Conservation (phyloP, 92 coral and sea anemone species). For the Phymanthus crucifer region DNA sequence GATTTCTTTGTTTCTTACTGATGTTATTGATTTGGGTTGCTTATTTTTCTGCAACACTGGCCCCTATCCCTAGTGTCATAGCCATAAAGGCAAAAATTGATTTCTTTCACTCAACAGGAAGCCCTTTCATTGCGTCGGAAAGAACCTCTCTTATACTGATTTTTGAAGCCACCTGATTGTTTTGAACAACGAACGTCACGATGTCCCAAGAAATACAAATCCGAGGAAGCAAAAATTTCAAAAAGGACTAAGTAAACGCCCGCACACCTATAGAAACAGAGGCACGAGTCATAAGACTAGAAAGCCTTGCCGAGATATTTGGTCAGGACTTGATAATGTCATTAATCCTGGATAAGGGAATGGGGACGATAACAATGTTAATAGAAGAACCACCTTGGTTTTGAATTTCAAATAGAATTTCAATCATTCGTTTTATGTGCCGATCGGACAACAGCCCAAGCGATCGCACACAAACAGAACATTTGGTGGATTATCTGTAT, state of each 20-base stretch:
- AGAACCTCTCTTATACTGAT: too few species aligned
- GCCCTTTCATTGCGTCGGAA: too few species aligned
- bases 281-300: not conserved
- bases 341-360: slow-evolving; percentile 13
- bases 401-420: slow-evolving; percentile 29
- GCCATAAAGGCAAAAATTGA: too few species aligned
- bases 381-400: not conserved
- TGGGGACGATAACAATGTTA: slow-evolving; percentile 18
- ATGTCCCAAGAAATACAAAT: not conserved
- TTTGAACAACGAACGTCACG: not conserved
- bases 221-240: not conserved
- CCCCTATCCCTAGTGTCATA: too few species aligned
- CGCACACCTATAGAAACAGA: not conserved
- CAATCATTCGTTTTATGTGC: slow-evolving; percentile 16
- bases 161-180: too few species aligned
- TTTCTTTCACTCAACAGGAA: too few species aligned
- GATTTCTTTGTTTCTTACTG: too few species aligned
- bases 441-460: not conserved
- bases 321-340: not conserved
- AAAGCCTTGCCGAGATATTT: not conserved
- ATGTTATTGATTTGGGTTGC: too few species aligned
- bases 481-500: not conserved
- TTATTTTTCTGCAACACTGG: too few species aligned
- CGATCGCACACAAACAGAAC: not conserved
- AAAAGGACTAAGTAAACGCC: too few species aligned